A percentile compares a stretch with the other conserved stretches of the same genome.
These are phyloP conservation scores for Diadema setosum DNA, from an alignment of 35 echinoderm and acorn worm species.

Conservation along the genomic window DNA sequence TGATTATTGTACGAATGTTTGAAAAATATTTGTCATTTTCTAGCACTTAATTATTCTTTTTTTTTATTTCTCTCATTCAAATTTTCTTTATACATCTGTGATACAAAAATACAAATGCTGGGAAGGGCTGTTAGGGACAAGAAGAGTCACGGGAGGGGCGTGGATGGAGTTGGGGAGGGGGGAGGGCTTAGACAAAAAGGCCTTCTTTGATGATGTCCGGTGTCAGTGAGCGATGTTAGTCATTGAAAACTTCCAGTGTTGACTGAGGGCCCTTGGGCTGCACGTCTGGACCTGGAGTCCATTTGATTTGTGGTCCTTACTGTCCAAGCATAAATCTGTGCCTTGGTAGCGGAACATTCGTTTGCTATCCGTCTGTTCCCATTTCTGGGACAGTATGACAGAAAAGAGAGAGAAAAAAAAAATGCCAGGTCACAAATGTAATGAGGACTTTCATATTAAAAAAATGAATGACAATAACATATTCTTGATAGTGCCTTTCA, in stretches of 20 bases:
- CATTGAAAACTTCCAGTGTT: conserved; percentile 97
- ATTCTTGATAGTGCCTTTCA: too few relatives aligned
- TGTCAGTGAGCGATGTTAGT: conserved; percentile 61
- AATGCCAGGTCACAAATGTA: neutral
- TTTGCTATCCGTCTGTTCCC: conserved; percentile 72
- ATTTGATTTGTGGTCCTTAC: conserved; percentile 44
- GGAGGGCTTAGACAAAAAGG: too few relatives aligned
- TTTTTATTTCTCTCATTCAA: neutral
- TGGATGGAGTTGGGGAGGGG: too few relatives aligned
- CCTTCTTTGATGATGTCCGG: too few relatives aligned
- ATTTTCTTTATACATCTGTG: neutral
- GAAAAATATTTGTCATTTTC: neutral
- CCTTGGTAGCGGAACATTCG: conserved; percentile 53
- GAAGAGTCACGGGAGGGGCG: too few relatives aligned
- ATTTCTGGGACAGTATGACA: conserved; percentile 67
- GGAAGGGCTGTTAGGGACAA: too few relatives aligned
- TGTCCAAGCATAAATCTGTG: conserved; percentile 80
- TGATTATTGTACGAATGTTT: too few relatives aligned
- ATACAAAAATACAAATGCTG: conserved; percentile 9
- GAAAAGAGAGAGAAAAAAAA: neutral
- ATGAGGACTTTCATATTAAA: neutral
- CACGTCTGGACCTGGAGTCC: conserved; percentile 68
- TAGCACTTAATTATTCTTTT: neutral
- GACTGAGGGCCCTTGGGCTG: conserved; percentile 57
- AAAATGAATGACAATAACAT: neutral